Evolutionary conservation across 2,797 vertebrate species (phyloP), one percentile per base, ranked within the genome.

Genomic region (Muscicapa comitata): DNA sequence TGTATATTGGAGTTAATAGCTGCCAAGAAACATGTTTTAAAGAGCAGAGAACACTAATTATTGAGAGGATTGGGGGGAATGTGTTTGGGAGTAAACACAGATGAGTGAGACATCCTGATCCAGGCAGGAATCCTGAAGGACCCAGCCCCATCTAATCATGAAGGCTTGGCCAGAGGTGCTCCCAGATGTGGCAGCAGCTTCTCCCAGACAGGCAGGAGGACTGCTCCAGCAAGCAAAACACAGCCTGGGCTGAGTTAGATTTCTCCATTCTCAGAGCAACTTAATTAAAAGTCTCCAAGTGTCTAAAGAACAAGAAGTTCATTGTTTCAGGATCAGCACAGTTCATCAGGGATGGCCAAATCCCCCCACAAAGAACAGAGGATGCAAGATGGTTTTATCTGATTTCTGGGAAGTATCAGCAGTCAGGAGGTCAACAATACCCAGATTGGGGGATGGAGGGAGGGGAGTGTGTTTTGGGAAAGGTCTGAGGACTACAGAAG

Each of bases 271-370:
- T 84, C 50, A 80, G 40, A 88, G 38, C 29, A 77, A 63, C 17
- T 83, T 79, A 53, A 83, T 94, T 58, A 81, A 91, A 91, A 78
- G 62, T 54, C 43, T 63, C 61, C 58, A 58, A 42, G 31, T 43
- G 40, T 7, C 35, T 28, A 20, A 71, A n/a, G 58, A 83, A 86
- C 66, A 88, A 47, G 77, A 23, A 29, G 37, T 20, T 68, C 47
- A 33, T 63, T 87, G 77, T 85, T 82, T 45, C 67, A 63, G 68
- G 68, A 82, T 71, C 71, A 51, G 43, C 67, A 6, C 10, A 24
- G 54, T 58, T 54, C 50, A 16, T 29, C 29, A 31, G 37, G 68
- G 31, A 38, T 42, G 37, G 48, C 20, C 78, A 77, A 8, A 28
- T 26, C 33, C 62, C 5, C 5, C 4, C 48, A 14, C 5, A 48